Base-by-base conservation (phyloP, 1,140 invertebrate genomes). In the Thaumatotibia leucotreta region DNA sequence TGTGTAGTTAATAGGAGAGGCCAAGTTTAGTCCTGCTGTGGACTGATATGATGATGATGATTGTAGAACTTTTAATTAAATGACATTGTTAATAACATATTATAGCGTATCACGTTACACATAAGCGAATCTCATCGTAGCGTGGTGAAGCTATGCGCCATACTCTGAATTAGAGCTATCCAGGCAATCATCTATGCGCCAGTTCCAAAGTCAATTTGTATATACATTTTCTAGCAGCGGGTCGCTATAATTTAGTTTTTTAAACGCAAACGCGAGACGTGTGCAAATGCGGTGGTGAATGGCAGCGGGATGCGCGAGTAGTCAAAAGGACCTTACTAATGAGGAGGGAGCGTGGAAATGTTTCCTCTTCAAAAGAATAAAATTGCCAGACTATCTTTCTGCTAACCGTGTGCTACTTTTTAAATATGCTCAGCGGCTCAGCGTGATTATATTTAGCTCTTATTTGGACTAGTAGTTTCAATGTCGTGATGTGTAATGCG, bases 251-350 rank as follows among this genome's bases (percentile, higher is more conserved):
- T 50, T 61, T 58, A 32, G 61, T 69, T 67, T 64, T 29, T 61
- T 35, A 63, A 63, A 71, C 67, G 68, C 64, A 71, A 70, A 65
- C 67, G 58, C 54, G 69, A 73, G 69, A 76, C 74, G 75, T 78
- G 72, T 78, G 82, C 73, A 76, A 80, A 83, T 72, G 70, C 64
- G 73, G 70, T 14, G 73, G 66, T 79, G 76, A 80, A 85, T 80
- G 79, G 77, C 80, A 72, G 75, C 67, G 74, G 75, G 68, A 77
- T 76, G 80, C 85, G 78, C 78, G 78, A 61, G 76, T 74, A 76
- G 83, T 83, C 75, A 84, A 83, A 85, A 82, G 78, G 74, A 70
- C 33, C 69, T 70, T 74, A 70, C 82, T 89, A 89, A 89, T 89
- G 84, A 87, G 83, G 77, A 73, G 68, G 75, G 75, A 70, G 77